A percentile compares a stretch with the other conserved stretches of the same genome.
Evolutionary conservation across 1,140 invertebrate species (phyloP).

Genomic region (Zaprionus ghesquierei): DNA sequence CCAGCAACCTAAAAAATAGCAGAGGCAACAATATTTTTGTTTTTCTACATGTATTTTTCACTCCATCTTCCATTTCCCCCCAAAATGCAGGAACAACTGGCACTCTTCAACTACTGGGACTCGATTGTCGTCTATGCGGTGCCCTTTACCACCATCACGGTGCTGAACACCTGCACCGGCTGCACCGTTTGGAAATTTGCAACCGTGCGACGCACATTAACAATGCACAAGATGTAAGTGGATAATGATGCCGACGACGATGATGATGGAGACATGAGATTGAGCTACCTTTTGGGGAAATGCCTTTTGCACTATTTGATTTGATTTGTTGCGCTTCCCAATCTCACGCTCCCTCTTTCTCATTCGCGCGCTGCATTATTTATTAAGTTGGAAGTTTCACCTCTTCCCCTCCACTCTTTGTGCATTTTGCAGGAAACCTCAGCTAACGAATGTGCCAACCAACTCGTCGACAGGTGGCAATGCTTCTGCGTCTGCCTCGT

Average conservation of each 20-base stretch:
- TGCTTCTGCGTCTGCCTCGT: slow-evolving; percentile 30
- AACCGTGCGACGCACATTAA: slow-evolving; percentile 84
- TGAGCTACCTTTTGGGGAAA: slow-evolving; percentile 18
- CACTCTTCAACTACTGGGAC: slow-evolving; percentile 88
- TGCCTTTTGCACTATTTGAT: background rate
- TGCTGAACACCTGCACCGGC: slow-evolving; percentile 88
- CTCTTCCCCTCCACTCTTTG: background rate
- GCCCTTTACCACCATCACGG: slow-evolving; percentile 87
- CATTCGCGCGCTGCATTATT: background rate
- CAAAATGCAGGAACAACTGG: slow-evolving; percentile 82
- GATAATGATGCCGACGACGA: background rate
- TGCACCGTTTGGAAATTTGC: slow-evolving; percentile 86
- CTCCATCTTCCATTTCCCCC: slow-evolving; percentile 18
- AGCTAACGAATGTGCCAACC: slow-evolving; percentile 66
- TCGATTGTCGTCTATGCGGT: slow-evolving; percentile 88
- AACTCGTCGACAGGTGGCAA: slow-evolving; percentile 49
- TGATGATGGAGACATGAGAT: background rate
- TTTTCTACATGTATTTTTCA: background rate
- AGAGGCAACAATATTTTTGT: no score
- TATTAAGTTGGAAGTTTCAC: background rate
- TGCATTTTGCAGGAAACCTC: slow-evolving; percentile 52
- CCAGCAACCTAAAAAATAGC: background rate
- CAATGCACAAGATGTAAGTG: slow-evolving; percentile 80
- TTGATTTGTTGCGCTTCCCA: no score
- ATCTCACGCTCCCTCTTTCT: no score